Evolutionary conservation across 2,797 vertebrate species (phyloP).

Genomic region (Manis javanica): DNA sequence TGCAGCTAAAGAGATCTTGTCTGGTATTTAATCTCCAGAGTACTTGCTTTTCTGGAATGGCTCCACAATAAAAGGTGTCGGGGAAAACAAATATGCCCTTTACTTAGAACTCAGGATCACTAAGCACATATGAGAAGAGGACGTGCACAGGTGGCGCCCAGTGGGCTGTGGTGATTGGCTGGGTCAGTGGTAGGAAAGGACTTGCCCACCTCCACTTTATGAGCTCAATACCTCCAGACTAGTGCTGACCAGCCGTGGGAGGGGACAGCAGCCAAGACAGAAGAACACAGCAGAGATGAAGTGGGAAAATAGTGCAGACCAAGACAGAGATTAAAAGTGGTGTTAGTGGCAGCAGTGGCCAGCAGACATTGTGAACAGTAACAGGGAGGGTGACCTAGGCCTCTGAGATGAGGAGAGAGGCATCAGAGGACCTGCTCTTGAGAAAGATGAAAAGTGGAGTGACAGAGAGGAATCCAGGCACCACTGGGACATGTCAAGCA

Average conservation of each 20-base stretch:
- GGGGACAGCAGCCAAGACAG: not conserved
- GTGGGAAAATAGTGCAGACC: not conserved
- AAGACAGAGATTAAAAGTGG: not conserved
- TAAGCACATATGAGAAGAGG: not conserved
- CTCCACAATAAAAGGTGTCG: not conserved
- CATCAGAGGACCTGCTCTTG: not conserved
- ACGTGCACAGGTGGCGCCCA: not conserved
- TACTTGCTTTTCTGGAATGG: not conserved
- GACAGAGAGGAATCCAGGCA: not conserved
- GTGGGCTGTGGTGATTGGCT: not conserved
- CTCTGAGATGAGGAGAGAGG: not conserved
- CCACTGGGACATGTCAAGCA: not conserved
- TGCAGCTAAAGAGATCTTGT: not conserved
- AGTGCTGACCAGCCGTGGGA: not conserved
- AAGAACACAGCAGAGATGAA: not conserved
- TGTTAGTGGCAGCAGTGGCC: not conserved
- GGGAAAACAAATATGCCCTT: not conserved
- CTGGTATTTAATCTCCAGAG: not conserved
- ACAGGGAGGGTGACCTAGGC: not conserved
- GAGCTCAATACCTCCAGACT: not conserved
- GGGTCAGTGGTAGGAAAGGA: not conserved
- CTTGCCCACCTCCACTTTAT: not conserved
- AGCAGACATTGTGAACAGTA: not conserved
- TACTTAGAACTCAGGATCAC: not conserved
- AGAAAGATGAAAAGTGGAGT: not conserved